phyloP scores from a whole-genome alignment of 2,888 invertebrate species.

The Lasiommata megera region DNA sequence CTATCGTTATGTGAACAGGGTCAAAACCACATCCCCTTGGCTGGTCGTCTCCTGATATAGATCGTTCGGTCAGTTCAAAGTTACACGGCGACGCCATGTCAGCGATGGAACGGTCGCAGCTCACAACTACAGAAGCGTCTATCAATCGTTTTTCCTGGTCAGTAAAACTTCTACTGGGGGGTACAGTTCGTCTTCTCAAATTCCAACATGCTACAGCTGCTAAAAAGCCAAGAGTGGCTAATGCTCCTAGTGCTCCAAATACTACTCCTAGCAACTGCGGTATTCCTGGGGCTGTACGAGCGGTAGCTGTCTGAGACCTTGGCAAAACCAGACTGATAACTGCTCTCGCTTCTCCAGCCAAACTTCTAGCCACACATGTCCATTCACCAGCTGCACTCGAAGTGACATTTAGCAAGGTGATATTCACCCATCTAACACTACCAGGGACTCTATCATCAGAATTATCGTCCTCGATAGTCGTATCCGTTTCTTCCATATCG shows the following conservation, averaged over 20 bases:
- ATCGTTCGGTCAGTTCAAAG: conserved; percentile 73
- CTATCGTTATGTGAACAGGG: conserved; percentile 84
- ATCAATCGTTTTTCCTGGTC: conserved; percentile 94
- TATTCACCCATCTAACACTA: conserved; percentile 87
- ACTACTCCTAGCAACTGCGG: conserved; percentile 87
- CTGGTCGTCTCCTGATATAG: conserved; percentile 59
- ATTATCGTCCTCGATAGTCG: conserved; percentile 62
- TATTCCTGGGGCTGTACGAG: conserved; percentile 87
- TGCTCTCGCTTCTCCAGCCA: conserved; percentile 82
- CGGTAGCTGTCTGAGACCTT: conserved; percentile 87
- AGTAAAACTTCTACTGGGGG: conserved; percentile 86
- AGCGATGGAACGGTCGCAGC: conserved; percentile 85
- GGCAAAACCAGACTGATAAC: conserved; percentile 81
- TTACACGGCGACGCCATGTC: conserved; percentile 82
- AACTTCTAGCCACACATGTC: conserved; percentile 89
- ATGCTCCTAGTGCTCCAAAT: conserved; percentile 86
- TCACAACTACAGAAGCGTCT: conserved; percentile 86
- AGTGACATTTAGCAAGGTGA: conserved; percentile 91
- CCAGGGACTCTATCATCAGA: conserved; percentile 70
- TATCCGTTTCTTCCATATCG: conserved; percentile 72
- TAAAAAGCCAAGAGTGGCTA: conserved; percentile 84
- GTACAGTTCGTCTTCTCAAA: conserved; percentile 87
- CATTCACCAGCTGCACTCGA: conserved; percentile 93
- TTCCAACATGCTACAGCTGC: conserved; percentile 81
- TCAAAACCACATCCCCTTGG: conserved; percentile 76